Base-by-base conservation (phyloP, 1,140 invertebrate species). In the Drosophila eugracilis region DNA sequence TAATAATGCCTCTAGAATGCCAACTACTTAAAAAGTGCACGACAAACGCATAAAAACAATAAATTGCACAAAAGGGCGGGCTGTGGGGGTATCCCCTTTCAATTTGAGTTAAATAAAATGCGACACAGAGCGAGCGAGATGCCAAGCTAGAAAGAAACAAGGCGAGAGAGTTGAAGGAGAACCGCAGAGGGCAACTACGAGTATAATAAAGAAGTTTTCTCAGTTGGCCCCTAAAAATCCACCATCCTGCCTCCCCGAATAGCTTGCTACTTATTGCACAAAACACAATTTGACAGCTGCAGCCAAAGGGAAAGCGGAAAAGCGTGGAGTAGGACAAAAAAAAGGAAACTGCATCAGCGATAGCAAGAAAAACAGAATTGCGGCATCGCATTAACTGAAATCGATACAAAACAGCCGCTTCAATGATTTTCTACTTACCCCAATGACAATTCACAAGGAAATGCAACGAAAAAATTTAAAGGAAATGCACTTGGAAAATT, bases 41-140 rank as follows among this genome's bases (percentile, higher is more conserved):
- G 78, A 86, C 78, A 86, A 86, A 81, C 84, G 83, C 83, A 85
- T 85, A 86, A 88, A 86, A 88, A 88, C 83, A 86, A 86, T 86
- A 86, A 88, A 88, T 86, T 86, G 74, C 70, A 88, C 78, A 86
- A 85, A 81, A 66, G 47, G 24, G 10, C n/a, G 14, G 10, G 10
- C 53, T 49, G 57, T 39, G 48, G 50, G 36, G 36, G 44, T 3
- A 17, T 45, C 39, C 69, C 52, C 78, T 58, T 83, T 72, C 79
- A 84, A 75, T 84, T 84, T 75, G 79, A 84, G 79, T 78, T 84
- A 75, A 78, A 72, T 53, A 67, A 69, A 69, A 69, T 69, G 65
- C 62, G 37, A 59, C 42, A 44, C 22, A 45, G 15, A 47, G 17
- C 15, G 21, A 36, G 48, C 37, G n/a, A 45, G 21, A 36, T 28